These are phyloP conservation scores for rat (Rattus norvegicus) DNA, from an alignment of 2,113 vertebrate species.

Conservation along the genomic window GRCr8 NC_086026.1:110315001-110315500, in stretches of 20 bases:
- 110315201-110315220: constrained; percentile 95
- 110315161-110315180: constrained; percentile 97
- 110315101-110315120: constrained; percentile 98
- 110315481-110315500: background rate
- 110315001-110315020: constrained; percentile 26
- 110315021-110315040: constrained; percentile 5
- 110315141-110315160: constrained; percentile 99
- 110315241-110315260: constrained; percentile 32
- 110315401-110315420: background rate
- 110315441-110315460: background rate
- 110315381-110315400: background rate
- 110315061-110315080: constrained; percentile 59
- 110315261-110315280: background rate
- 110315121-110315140: constrained; percentile 99
- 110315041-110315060: constrained; percentile 16
- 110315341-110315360: background rate
- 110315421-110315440: background rate
- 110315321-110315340: background rate
- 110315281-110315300: no score
- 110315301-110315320: background rate
- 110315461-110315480: background rate
- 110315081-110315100: constrained; percentile 85
- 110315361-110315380: background rate
- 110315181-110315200: constrained; percentile 99
- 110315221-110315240: constrained; percentile 3